A percentile compares a stretch with the other conserved stretches of the same genome.
phyloP scores from a whole-genome alignment of 2,888 invertebrate species.

The Argyresthia albistria region DNA sequence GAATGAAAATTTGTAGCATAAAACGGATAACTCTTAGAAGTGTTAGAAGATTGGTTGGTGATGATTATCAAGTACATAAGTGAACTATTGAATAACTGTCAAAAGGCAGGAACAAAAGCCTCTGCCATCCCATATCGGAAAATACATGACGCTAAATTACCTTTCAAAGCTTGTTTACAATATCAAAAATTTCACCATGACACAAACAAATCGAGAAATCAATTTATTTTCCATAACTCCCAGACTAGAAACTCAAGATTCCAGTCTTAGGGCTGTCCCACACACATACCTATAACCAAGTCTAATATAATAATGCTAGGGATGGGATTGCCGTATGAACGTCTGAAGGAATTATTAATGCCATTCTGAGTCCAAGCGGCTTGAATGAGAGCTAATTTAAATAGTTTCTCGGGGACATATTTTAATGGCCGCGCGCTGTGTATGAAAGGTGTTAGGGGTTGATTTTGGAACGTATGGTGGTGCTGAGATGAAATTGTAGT shows the following conservation, averaged over 20 bases:
- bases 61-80: too few species aligned
- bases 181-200: too few species aligned
- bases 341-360: slow-evolving; percentile 68
- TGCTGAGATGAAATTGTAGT: not conserved
- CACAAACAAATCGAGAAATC: not conserved
- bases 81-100: too few species aligned
- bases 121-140: too few species aligned
- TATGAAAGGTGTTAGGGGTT: not conserved
- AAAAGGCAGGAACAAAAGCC: too few species aligned
- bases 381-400: slow-evolving; percentile 43
- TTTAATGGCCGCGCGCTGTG: too few species aligned
- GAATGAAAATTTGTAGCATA: too few species aligned
- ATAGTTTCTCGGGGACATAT: slow-evolving; percentile 30
- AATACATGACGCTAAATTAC: too few species aligned
- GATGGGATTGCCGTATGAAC: slow-evolving; percentile 62
- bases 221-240: slow-evolving; percentile 21
- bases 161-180: too few species aligned
- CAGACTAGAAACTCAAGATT: slow-evolving; percentile 43
- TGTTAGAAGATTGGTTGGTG: too few species aligned
- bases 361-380: slow-evolving; percentile 31
- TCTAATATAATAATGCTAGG: slow-evolving; percentile 58
- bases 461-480: not conserved
- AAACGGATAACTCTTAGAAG: too few species aligned
- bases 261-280: slow-evolving; percentile 48
- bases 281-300: slow-evolving; percentile 36